Evolutionary conservation across 2,888 invertebrate species (phyloP).

Genomic region (Pyralis farinalis): DNA sequence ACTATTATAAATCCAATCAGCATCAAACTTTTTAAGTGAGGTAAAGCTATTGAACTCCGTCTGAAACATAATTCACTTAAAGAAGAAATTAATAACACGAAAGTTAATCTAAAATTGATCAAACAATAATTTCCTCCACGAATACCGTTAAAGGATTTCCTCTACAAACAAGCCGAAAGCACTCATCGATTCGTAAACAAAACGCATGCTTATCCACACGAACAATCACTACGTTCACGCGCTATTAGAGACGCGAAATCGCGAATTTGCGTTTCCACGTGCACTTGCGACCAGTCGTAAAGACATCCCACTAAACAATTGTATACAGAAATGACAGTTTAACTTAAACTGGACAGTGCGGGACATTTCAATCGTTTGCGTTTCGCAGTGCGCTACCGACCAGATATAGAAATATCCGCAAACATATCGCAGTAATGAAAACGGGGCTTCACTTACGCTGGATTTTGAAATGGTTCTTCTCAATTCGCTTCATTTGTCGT

Average conservation of each 20-base stretch:
- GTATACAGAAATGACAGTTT: too few relatives aligned
- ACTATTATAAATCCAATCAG: too few relatives aligned
- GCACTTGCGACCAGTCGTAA: constrained; percentile 24
- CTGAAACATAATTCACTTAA: background rate
- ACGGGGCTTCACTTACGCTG: constrained; percentile 21
- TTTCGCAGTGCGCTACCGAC: too few relatives aligned
- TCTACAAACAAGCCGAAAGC: constrained; percentile 23
- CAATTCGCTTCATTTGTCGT: constrained; percentile 62
- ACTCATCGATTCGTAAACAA: constrained; percentile 41
- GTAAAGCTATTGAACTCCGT: constrained; percentile 5
- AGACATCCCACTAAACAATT: background rate
- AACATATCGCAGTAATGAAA: too few relatives aligned
- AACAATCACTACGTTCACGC: constrained; percentile 58
- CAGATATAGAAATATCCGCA: too few relatives aligned
- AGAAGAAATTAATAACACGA: constrained; percentile 2
- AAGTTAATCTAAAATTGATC: background rate
- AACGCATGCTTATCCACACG: constrained; percentile 31
- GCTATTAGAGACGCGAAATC: constrained; percentile 52
- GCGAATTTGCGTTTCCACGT: constrained; percentile 46
- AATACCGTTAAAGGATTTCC: constrained; percentile 4
- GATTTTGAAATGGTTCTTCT: constrained; percentile 40
- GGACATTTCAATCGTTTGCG: too few relatives aligned
- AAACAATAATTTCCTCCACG: background rate
- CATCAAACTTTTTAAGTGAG: too few relatives aligned
- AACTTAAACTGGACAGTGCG: too few relatives aligned